Evolutionary conservation across 2,113 vertebrate species (phyloP).

Genomic region (Calyptomena viridis): DNA sequence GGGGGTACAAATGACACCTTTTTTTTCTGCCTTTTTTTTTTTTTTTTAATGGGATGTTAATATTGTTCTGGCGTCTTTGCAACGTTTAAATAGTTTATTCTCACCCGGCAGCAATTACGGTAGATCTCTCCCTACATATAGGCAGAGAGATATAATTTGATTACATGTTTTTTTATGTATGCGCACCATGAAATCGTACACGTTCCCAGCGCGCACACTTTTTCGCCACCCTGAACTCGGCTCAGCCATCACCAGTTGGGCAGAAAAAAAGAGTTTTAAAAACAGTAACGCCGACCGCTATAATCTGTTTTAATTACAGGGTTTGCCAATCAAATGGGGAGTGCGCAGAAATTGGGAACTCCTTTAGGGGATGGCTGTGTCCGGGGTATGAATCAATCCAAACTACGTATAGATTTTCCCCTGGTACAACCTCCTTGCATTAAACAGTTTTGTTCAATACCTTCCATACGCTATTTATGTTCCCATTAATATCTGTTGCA

Average conservation of each 20-base stretch:
- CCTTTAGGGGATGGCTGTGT: conserved; percentile 60
- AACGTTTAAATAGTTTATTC: background rate
- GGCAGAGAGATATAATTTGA: background rate
- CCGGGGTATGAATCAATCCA: conserved; percentile 70
- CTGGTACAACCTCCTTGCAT: conserved; percentile 71
- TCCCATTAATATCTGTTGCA: conserved; percentile 77
- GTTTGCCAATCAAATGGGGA: conserved; percentile 59
- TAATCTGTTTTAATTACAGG: conserved; percentile 67
- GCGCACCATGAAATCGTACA: background rate
- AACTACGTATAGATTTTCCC: conserved; percentile 65
- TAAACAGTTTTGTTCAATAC: conserved; percentile 75
- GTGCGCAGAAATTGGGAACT: conserved; percentile 48
- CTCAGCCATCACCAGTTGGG: conserved; percentile 30
- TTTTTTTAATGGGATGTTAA: background rate
- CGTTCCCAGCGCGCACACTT: background rate
- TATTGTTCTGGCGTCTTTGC: background rate
- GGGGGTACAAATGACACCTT: background rate
- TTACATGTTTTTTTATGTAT: background rate
- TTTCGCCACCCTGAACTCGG: conserved; percentile 16
- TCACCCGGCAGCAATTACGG: background rate
- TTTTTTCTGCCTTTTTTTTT: background rate
- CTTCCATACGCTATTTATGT: conserved; percentile 75
- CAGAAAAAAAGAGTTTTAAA: conserved; percentile 7
- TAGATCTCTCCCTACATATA: background rate
- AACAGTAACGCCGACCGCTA: conserved; percentile 6